Evolutionary conservation across 1,140 invertebrate genomes (phyloP).

Genomic region (Antheraea pernyi): DNA sequence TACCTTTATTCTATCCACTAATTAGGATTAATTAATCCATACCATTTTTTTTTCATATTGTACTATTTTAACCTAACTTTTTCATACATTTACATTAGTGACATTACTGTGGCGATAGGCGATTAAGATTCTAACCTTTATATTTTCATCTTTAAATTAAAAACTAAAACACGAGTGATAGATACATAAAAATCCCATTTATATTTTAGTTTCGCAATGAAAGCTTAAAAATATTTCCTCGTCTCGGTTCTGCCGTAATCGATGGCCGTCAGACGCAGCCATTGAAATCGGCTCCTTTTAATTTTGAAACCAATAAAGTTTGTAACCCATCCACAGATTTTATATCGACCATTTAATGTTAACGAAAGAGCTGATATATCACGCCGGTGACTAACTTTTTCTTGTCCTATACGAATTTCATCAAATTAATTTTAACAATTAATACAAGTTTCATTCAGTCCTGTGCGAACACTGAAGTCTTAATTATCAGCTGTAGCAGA

Average conservation of each 20-base stretch:
- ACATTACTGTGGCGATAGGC: too few relatives aligned
- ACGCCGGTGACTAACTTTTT: slow-evolving; percentile 42
- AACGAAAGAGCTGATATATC: slow-evolving; percentile 52
- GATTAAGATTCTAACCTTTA: too few relatives aligned
- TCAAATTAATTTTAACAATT: slow-evolving; percentile 63
- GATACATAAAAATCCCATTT: too few relatives aligned
- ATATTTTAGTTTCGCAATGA: slow-evolving; percentile 48
- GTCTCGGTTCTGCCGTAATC: slow-evolving; percentile 52
- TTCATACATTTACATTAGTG: too few relatives aligned
- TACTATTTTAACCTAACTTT: too few relatives aligned
- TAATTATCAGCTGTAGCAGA: too few relatives aligned
- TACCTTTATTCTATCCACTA: too few relatives aligned
- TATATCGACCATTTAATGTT: slow-evolving; percentile 75
- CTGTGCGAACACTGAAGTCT: too few relatives aligned
- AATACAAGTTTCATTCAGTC: slow-evolving; percentile 40
- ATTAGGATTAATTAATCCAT: too few relatives aligned
- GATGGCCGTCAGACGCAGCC: slow-evolving; percentile 62
- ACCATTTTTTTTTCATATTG: too few relatives aligned
- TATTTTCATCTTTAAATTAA: too few relatives aligned
- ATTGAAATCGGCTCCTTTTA: slow-evolving; percentile 77
- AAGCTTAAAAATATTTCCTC: slow-evolving; percentile 48
- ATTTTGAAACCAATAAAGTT: slow-evolving; percentile 76
- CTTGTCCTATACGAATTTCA: slow-evolving; percentile 45
- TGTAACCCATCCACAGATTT: slow-evolving; percentile 73
- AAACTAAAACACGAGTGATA: too few relatives aligned